phyloP scores from a whole-genome alignment of 2,797 vertebrate species.

The Enteromius argenteus region DNA sequence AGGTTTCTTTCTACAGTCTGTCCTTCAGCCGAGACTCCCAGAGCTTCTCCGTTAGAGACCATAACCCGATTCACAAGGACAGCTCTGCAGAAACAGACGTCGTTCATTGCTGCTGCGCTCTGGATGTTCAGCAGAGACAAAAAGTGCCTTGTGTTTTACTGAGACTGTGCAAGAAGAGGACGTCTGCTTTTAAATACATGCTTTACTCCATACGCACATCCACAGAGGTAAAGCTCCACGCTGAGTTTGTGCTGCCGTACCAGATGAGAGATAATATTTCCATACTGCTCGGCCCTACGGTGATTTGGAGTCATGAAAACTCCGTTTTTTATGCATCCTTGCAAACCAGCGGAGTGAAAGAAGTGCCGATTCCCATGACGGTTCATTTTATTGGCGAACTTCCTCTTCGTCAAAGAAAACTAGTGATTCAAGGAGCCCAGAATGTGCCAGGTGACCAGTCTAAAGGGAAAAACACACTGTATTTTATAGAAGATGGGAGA shows the following conservation, averaged over 20 bases:
- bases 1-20: conserved; percentile 77
- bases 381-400: conserved; percentile 82
- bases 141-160: conserved; percentile 82
- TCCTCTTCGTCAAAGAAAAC: conserved; percentile 68
- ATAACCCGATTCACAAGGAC: conserved; percentile 67
- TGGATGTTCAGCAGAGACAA: conserved; percentile 76
- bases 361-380: conserved; percentile 77
- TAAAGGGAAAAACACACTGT: conserved; percentile 74
- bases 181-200: conserved; percentile 74
- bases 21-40: conserved; percentile 74
- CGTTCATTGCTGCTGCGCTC: conserved; percentile 74
- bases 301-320: conserved; percentile 83
- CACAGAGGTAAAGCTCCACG: conserved; percentile 74
- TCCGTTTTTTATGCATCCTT: conserved; percentile 79
- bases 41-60: conserved; percentile 77
- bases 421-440: conserved; percentile 80
- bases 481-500: conserved; percentile 75
- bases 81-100: conserved; percentile 70
- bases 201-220: conserved; percentile 79
- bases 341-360: conserved; percentile 69
- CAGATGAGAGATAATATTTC: conserved; percentile 75
- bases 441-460: conserved; percentile 43
- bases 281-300: conserved; percentile 84
- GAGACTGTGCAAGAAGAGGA: conserved; percentile 61
- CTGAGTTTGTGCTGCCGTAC: conserved; percentile 83